Evolutionary conservation across 2,888 invertebrate genomes (phyloP), one percentile per base, ranked within the genome.

Genomic region (Willowsia nigromaculata): DNA sequence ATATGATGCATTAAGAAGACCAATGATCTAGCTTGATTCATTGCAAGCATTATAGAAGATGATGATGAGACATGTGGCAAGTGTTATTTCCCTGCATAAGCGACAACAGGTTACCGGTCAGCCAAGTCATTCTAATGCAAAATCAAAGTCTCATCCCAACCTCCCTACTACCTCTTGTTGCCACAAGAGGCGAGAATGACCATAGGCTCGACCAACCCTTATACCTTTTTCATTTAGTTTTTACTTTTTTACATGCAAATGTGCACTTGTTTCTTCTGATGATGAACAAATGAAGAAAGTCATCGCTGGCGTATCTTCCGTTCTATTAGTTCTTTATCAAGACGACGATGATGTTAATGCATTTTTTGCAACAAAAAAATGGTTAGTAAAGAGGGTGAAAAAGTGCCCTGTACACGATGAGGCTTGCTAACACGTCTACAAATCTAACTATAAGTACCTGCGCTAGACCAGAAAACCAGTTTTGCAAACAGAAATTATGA

Each of bases 401-500:
- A 86, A 86, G 86, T 86, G 68, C 53, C 80, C 68, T 53, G 80
- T 53, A 53, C 53, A 86, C 76, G 76, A 59, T 50, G 50, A 25
- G 15, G 59, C 13, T 62, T 62, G 59, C 30, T 50, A 68, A 68
- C 25, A 59, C 50, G 5, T 74, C 43, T 47, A 47, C 43, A 74
- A 25, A 74, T 71, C 43, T 47, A 74, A 27, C 47, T 37, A 62
- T 62, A 18, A 5, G 15, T 53, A 62, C 30, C 27, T 37, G 18
- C 33, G 37, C 37, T 68, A 47, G 74, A 30, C 47, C 25, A 47
- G 74, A 74, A 47, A 74, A 74, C 74, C 74, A 74, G 74, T 74
- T 74, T 43, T 74, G 9, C 5, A 74, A 43, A 74, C 33, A 74
- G 47, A 74, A 74, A 84, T 43, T 37, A 85, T 56, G 59, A 78